These are phyloP conservation scores for Scrobipalpa costella DNA, from an alignment of 2,888 invertebrate species.

Conservation along the genomic window DNA sequence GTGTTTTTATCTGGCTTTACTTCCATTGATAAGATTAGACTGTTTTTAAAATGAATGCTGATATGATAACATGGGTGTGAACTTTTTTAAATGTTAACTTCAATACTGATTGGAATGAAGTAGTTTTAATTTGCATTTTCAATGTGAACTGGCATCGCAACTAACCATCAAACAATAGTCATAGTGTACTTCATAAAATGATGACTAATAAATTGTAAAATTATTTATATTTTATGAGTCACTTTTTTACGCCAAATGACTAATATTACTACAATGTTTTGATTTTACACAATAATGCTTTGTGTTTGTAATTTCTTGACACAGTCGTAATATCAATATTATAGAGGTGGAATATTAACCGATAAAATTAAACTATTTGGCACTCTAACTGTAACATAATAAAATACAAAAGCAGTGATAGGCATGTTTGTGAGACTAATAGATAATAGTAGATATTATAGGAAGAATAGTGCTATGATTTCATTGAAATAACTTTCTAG, in stretches of 20 bases:
- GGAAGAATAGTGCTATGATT: background rate
- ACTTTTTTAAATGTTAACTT: constrained; percentile 35
- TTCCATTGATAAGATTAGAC: constrained; percentile 33
- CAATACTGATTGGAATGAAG: background rate
- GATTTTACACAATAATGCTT: background rate
- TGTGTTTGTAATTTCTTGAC: background rate
- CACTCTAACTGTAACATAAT: too few relatives aligned
- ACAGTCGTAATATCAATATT: too few relatives aligned
- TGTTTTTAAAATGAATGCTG: constrained; percentile 34
- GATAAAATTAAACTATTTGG: too few relatives aligned
- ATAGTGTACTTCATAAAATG: background rate
- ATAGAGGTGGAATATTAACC: too few relatives aligned
- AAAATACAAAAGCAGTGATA: too few relatives aligned
- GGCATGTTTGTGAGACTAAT: too few relatives aligned
- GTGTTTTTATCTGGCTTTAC: constrained; percentile 25
- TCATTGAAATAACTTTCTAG: background rate
- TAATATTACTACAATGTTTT: background rate
- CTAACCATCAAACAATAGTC: background rate
- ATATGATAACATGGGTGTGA: constrained; percentile 46
- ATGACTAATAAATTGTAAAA: constrained; percentile 14
- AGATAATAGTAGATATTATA: too few relatives aligned
- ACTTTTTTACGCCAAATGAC: background rate
- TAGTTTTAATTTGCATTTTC: background rate
- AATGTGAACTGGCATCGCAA: background rate
- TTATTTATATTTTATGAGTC: constrained; percentile 18